phyloP scores from a whole-genome alignment of 35 echinoderm and acorn worm genomes.

The Acanthaster planci region DNA sequence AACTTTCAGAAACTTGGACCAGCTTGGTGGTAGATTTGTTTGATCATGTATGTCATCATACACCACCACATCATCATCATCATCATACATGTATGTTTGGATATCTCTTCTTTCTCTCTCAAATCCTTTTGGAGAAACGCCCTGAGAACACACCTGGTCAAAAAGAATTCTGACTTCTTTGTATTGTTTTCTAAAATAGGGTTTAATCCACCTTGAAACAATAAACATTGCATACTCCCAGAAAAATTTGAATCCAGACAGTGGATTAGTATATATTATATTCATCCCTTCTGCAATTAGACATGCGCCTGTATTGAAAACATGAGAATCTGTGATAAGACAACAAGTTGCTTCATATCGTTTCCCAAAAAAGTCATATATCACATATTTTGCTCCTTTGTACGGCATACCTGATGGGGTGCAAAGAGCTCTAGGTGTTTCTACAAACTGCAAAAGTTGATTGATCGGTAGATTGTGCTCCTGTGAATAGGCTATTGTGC shows the following conservation, averaged over 20 bases:
- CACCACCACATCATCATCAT: slow-evolving; percentile 28
- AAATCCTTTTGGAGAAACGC: slow-evolving; percentile 58
- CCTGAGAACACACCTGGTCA: slow-evolving; percentile 69
- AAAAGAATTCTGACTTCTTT: slow-evolving; percentile 68
- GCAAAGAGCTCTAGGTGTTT: slow-evolving; percentile 76
- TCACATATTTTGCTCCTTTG: slow-evolving; percentile 71
- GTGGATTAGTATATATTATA: slow-evolving; percentile 66
- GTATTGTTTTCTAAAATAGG: slow-evolving; percentile 45
- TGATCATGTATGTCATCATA: slow-evolving; percentile 37
- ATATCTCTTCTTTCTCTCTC: slow-evolving; percentile 28
- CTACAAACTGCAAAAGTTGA: slow-evolving; percentile 61
- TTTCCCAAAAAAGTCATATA: slow-evolving; percentile 70
- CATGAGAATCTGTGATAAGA: slow-evolving; percentile 22
- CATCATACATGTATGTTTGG: neutral
- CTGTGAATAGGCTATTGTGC: slow-evolving; percentile 50
- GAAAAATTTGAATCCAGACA: slow-evolving; percentile 42
- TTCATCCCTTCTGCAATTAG: slow-evolving; percentile 67
- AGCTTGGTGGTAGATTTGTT: slow-evolving; percentile 49
- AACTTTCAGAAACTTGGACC: slow-evolving; percentile 59
- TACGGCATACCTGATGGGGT: slow-evolving; percentile 51
- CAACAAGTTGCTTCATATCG: slow-evolving; percentile 34
- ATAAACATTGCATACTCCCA: slow-evolving; percentile 66
- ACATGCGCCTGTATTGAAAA: slow-evolving; percentile 3
- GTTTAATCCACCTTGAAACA: slow-evolving; percentile 49
- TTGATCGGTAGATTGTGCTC: slow-evolving; percentile 39